Percentiles rank a stretch among this genome's conserved stretches.
Conservation (phyloP, 2,888 invertebrate species). For the Pantelozetes paolii region DNA sequence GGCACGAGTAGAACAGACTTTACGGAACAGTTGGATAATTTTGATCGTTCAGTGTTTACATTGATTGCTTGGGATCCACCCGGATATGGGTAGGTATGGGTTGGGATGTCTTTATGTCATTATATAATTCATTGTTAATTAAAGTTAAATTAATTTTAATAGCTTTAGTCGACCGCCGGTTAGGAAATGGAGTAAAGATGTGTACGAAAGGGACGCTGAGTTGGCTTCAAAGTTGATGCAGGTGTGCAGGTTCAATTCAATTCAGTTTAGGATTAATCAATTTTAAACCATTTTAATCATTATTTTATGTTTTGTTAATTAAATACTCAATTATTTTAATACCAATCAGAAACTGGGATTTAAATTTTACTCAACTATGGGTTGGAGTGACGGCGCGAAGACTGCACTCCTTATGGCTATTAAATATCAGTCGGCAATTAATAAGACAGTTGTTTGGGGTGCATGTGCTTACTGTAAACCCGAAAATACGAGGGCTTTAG, state of each 20-base stretch:
- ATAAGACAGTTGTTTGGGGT: constrained; percentile 72
- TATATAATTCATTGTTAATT: neutral
- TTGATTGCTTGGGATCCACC: constrained; percentile 53
- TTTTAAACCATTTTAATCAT: neutral
- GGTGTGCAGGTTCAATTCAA: constrained; percentile 45
- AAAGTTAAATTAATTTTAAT: neutral
- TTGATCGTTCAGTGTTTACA: constrained; percentile 53
- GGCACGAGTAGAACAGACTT: constrained; percentile 79
- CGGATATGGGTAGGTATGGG: constrained; percentile 51
- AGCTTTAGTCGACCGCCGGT: constrained; percentile 51
- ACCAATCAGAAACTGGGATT: constrained; percentile 53
- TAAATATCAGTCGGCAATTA: constrained; percentile 62
- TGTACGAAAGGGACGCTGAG: constrained; percentile 52
- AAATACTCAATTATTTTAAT: neutral
- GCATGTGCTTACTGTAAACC: constrained; percentile 62
- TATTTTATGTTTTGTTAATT: too few relatives aligned
- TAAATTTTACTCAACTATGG: constrained; percentile 68
- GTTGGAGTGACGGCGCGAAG: constrained; percentile 86
- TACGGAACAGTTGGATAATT: constrained; percentile 58
- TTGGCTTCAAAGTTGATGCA: constrained; percentile 50
- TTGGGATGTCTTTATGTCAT: neutral
- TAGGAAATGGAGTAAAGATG: constrained; percentile 50
- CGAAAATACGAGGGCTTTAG: constrained; percentile 52
- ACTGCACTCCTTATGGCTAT: constrained; percentile 70
- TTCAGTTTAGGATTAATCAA: neutral